Conservation (phyloP, 2,888 invertebrate species). For the Psylliodes chrysocephalus region DNA sequence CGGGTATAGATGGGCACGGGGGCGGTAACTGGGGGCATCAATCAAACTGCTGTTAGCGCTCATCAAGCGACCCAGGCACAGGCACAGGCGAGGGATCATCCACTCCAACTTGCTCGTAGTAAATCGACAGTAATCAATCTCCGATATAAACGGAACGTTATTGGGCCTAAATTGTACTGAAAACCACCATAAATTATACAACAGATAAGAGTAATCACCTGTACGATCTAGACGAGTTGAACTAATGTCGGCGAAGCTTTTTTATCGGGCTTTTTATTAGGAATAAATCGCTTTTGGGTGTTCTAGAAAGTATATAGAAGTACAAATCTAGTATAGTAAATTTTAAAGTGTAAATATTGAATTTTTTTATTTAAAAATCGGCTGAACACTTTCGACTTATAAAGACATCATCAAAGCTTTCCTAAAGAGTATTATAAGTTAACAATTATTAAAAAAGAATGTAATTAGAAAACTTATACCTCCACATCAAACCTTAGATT, state of each 20-base stretch:
- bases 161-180: constrained; percentile 41
- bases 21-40: constrained; percentile 59
- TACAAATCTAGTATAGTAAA: too few relatives aligned
- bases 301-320: too few relatives aligned
- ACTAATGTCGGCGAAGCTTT: constrained; percentile 14
- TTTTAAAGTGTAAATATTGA: too few relatives aligned
- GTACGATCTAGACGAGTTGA: constrained; percentile 21
- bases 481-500: too few relatives aligned
- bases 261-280: too few relatives aligned
- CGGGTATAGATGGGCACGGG: constrained; percentile 40
- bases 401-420: too few relatives aligned
- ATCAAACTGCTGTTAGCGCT: constrained; percentile 62
- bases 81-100: constrained; percentile 45
- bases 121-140: constrained; percentile 58
- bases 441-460: too few relatives aligned
- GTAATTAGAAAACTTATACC: too few relatives aligned
- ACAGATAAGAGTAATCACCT: constrained; percentile 39
- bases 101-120: constrained; percentile 45
- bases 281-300: too few relatives aligned
- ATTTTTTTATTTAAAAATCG: too few relatives aligned
- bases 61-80: constrained; percentile 51
- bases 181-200: constrained; percentile 42
- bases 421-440: too few relatives aligned
- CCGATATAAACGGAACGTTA: constrained; percentile 44
- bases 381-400: too few relatives aligned